A percentile compares a stretch with the other conserved stretches of the same genome.
Evolutionary conservation across 2,113 vertebrate genomes (phyloP).

Genomic region (Rattus rattus): DNA sequence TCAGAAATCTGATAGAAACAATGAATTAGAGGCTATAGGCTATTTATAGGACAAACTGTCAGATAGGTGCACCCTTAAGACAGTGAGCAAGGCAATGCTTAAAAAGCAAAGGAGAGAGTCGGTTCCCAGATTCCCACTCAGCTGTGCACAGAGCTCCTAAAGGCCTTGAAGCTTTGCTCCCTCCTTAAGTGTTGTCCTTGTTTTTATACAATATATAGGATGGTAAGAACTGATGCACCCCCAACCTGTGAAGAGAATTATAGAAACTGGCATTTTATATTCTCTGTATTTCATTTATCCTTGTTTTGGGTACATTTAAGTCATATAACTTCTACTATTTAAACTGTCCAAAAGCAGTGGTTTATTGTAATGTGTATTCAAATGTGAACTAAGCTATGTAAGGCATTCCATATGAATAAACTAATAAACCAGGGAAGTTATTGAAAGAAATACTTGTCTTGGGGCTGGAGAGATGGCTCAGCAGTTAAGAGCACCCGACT

Average conservation of each 20-base stretch:
- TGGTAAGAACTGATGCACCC: background rate
- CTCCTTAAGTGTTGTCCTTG: background rate
- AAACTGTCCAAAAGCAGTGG: conserved; percentile 31
- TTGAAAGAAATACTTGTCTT: conserved; percentile 10
- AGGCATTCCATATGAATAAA: conserved; percentile 33
- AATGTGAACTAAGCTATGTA: conserved; percentile 53
- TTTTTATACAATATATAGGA: background rate
- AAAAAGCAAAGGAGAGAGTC: conserved; percentile 60
- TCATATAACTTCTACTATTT: conserved; percentile 41
- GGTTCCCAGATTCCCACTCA: conserved; percentile 29
- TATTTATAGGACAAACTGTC: conserved; percentile 59
- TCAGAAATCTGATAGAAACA: conserved; percentile 70
- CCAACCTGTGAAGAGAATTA: background rate
- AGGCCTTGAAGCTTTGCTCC: background rate
- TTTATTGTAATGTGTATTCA: conserved; percentile 48
- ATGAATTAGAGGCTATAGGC: conserved; percentile 80
- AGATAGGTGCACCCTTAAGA: conserved; percentile 79
- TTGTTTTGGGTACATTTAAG: conserved; percentile 23
- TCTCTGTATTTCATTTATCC: background rate
- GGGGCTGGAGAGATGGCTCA: too few species aligned
- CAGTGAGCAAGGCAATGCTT: conserved; percentile 73
- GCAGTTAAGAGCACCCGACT: too few species aligned
- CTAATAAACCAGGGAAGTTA: conserved; percentile 34
- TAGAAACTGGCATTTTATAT: background rate
- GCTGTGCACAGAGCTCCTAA: conserved; percentile 14